Percentiles rank a stretch among this genome's conserved stretches.
Conservation (phyloP, 1,140 invertebrate genomes). For the Oedothorax gibbosus region DNA sequence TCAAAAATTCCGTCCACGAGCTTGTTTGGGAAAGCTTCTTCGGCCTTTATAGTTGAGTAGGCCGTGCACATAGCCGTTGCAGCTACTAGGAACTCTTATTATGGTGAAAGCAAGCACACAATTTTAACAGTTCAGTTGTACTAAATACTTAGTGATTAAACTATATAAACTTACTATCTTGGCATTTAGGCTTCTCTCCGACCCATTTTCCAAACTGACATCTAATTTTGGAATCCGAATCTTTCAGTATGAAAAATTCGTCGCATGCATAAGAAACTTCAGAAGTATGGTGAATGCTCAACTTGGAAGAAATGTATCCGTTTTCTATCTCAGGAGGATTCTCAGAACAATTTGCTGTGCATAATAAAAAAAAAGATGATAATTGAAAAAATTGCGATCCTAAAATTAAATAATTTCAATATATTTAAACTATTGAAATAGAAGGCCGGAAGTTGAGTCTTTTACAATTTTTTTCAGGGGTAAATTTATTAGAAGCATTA, state of each 20-base stretch:
- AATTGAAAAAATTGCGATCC: neutral
- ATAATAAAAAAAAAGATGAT: neutral
- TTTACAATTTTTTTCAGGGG: neutral
- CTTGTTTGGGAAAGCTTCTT: no score
- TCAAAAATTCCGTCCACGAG: no score
- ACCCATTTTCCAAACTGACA: slow-evolving; percentile 12
- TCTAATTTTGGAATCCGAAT: neutral
- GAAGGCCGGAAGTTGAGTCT: neutral
- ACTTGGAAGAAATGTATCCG: neutral
- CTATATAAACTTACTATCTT: slow-evolving; percentile 8
- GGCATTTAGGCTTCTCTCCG: neutral
- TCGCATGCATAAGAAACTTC: slow-evolving; percentile 9
- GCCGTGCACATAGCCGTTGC: no score
- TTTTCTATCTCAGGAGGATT: neutral
- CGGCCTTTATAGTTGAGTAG: no score
- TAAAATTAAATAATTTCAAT: neutral
- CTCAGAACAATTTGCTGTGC: neutral
- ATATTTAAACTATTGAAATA: neutral
- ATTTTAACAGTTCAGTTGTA: neutral
- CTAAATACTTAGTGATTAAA: neutral
- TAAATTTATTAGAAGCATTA: neutral
- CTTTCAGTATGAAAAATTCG: neutral
- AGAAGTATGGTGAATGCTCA: neutral
- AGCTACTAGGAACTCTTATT: no score
- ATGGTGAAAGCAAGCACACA: no score